Percentiles rank a stretch among this genome's conserved stretches.
Evolutionary conservation across 2,888 invertebrate species (phyloP).

Genomic region (Sipha maydis): DNA sequence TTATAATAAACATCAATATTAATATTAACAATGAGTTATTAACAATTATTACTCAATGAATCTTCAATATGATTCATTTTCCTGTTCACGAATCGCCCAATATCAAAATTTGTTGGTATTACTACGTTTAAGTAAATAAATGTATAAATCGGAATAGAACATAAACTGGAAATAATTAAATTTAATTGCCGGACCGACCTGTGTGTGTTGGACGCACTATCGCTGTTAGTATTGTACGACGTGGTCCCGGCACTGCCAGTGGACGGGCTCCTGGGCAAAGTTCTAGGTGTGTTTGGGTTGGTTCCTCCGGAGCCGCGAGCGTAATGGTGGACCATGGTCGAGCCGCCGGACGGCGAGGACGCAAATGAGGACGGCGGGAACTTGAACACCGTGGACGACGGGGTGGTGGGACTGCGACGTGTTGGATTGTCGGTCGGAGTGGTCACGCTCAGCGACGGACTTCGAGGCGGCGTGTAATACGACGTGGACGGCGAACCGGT

Average conservation of each 20-base stretch:
- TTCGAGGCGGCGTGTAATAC: conserved; percentile 55
- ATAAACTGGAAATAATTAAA: too few species aligned
- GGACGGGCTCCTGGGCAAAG: conserved; percentile 59
- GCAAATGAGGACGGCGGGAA: conserved; percentile 46
- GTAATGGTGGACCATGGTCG: conserved; percentile 39
- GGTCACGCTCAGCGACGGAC: conserved; percentile 54
- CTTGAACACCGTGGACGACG: conserved; percentile 58
- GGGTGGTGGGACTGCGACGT: conserved; percentile 53
- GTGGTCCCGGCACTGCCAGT: conserved; percentile 46
- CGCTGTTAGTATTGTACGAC: conserved; percentile 57
- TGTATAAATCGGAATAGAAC: too few species aligned
- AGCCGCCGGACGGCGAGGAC: conserved; percentile 22
- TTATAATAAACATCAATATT: too few species aligned
- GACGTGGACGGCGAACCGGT: conserved; percentile 56
- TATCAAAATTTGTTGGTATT: too few species aligned
- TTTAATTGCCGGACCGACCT: conserved; percentile 35
- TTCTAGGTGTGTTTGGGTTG: conserved; percentile 32
- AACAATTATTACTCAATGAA: too few species aligned
- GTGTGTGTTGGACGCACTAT: conserved; percentile 50
- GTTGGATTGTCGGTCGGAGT: conserved; percentile 42
- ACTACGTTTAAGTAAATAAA: too few species aligned
- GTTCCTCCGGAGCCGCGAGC: conserved; percentile 22
- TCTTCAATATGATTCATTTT: too few species aligned
- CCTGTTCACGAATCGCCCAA: too few species aligned
- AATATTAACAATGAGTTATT: too few species aligned